These are phyloP conservation scores for Chouioia cunea DNA, from an alignment of 2,888 invertebrate species.

Conservation along the genomic window DNA sequence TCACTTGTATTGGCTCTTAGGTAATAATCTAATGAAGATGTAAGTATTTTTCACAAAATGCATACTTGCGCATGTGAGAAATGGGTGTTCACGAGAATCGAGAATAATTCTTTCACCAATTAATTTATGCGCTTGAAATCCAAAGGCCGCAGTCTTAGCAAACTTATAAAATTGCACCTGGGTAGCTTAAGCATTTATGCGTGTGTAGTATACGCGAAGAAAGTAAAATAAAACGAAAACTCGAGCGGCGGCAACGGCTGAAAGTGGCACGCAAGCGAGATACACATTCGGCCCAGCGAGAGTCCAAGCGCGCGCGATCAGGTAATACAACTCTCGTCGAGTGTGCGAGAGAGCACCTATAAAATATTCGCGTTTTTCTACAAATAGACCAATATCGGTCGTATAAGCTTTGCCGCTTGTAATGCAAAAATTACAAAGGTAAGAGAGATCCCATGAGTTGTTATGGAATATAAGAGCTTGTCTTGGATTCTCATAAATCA, in stretches of 20 bases:
- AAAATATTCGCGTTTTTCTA: slow-evolving; percentile 28
- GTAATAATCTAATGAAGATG: no score
- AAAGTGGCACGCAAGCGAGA: slow-evolving; percentile 36
- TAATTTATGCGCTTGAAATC: no score
- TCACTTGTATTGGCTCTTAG: no score
- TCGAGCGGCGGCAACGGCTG: slow-evolving; percentile 15
- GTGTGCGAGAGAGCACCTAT: neutral
- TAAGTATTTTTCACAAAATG: no score
- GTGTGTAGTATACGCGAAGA: neutral
- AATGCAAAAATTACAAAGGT: no score
- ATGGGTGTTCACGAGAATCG: no score
- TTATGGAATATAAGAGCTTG: neutral
- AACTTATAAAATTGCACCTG: no score
- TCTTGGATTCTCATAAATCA: neutral
- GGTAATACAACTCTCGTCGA: slow-evolving; percentile 20
- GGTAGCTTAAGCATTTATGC: slow-evolving; percentile 4
- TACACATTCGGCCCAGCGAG: neutral
- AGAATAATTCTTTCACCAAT: no score
- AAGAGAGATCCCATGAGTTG: neutral
- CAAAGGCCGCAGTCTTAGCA: no score
- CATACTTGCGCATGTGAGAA: no score
- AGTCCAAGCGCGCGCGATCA: neutral
- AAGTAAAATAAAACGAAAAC: slow-evolving; percentile 39
- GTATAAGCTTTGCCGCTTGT: neutral
- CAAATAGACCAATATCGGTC: slow-evolving; percentile 30